A percentile compares a stretch with the other conserved stretches of the same genome.
These are phyloP conservation scores for Plagiodera versicolora DNA, from an alignment of 2,888 invertebrate species.

Conservation along the genomic window DNA sequence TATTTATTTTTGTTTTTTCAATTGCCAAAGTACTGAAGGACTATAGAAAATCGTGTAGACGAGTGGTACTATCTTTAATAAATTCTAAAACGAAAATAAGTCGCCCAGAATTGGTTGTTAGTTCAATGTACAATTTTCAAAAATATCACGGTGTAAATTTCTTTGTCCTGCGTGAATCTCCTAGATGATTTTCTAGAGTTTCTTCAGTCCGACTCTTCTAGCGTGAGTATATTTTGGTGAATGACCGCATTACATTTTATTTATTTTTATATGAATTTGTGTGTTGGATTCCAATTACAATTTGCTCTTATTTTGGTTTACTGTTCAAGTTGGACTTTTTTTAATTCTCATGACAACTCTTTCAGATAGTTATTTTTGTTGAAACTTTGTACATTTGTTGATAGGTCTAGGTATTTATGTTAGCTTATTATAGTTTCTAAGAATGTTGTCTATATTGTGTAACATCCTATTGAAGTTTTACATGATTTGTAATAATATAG, in stretches of 20 bases:
- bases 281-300: conserved; percentile 11
- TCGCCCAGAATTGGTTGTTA: no score
- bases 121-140: no score
- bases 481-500: conserved; percentile 50
- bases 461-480: conserved; percentile 48
- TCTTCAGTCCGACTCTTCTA: conserved; percentile 7
- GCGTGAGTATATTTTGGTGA: background rate
- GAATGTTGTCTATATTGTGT: conserved; percentile 48
- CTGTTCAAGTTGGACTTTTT: conserved; percentile 19
- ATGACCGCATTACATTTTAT: background rate
- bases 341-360: conserved; percentile 22
- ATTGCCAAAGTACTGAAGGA: conserved; percentile 20
- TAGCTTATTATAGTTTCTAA: conserved; percentile 49
- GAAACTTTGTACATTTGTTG: conserved; percentile 40
- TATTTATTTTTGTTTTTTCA: conserved; percentile 20
- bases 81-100: no score
- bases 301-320: conserved; percentile 15
- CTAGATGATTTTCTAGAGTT: background rate
- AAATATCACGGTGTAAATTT: no score
- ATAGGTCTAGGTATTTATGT: conserved; percentile 50
- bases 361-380: conserved; percentile 28
- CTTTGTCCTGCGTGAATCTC: background rate
- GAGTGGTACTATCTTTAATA: background rate
- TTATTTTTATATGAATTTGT: background rate
- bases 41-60: conserved; percentile 9